These are phyloP conservation scores for Protodeltote pygarga DNA, from an alignment of 2,888 invertebrate genomes.

Conservation along the genomic window DNA sequence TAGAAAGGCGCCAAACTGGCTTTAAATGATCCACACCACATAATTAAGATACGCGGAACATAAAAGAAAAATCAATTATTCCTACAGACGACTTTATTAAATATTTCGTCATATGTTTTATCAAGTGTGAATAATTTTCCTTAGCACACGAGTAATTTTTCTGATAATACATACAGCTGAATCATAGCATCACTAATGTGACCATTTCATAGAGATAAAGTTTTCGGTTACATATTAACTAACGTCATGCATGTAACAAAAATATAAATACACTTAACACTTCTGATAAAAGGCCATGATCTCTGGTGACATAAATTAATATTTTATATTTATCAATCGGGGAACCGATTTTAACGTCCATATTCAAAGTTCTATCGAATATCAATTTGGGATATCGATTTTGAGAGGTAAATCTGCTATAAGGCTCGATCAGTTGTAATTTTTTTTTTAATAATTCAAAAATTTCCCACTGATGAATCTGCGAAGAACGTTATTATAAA, in stretches of 20 bases:
- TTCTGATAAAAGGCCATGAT: constrained; percentile 10
- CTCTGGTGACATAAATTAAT: constrained; percentile 9
- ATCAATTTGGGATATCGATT: too few species aligned
- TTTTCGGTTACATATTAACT: constrained; percentile 22
- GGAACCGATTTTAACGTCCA: too few species aligned
- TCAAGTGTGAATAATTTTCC: constrained; percentile 36
- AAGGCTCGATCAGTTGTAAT: too few species aligned
- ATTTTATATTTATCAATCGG: constrained; percentile 5
- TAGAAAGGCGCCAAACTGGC: too few species aligned
- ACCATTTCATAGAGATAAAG: constrained; percentile 31
- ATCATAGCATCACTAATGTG: constrained; percentile 35
- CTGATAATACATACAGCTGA: constrained; percentile 17
- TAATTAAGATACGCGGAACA: constrained; percentile 9
- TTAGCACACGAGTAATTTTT: constrained; percentile 40
- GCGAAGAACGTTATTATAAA: too few species aligned
- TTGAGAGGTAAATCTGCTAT: too few species aligned
- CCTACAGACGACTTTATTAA: constrained; percentile 16
- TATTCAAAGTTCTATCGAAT: too few species aligned
- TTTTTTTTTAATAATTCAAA: too few species aligned
- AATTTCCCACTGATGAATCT: too few species aligned
- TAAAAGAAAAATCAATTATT: constrained; percentile 26
- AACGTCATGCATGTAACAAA: constrained; percentile 22
- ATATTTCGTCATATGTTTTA: constrained; percentile 31
- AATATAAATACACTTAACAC: not conserved
- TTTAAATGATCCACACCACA: constrained; percentile 2